Base-by-base conservation (phyloP, 2,113 vertebrate genomes). In the Progne subis region DNA sequence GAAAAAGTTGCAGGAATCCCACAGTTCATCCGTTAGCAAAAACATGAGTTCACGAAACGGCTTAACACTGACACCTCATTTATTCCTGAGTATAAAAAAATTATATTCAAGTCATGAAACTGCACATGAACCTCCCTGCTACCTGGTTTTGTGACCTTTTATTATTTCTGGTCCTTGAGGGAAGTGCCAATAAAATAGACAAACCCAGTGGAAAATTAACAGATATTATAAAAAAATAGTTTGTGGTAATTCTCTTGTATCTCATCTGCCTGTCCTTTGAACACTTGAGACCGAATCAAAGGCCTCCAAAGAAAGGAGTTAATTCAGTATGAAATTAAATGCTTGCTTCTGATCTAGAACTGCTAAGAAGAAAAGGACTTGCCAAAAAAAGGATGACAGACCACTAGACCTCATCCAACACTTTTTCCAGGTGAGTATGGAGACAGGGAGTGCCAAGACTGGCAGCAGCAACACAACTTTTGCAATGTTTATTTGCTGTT, bases 271-370 rank as follows among this genome's bases (percentile, higher is more conserved):
- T 63, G 77, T 67, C 46, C 88, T 91, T 72, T 39, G 75, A 57
- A 87, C 68, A 28, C 52, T 16, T 47, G 53, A 82, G 76, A 82
- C 43, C 61, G 67, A 94, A 76, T 57, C 65, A 88, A 75, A 78
- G 76, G 74, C 23, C 59, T n/a, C 50, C 57, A 75, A 65, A 91
- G 72, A 77, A 95, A 85, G n/a, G 44, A 93, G 8, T 59, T 88
- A 77, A 94, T 77, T 88, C 80, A 72, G 67, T 89, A 78, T 60
- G 61, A 92, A 95, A 92, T 92, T 67, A 95, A 93, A 64, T 56
- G 41, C 63, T 83, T 91, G 50, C n/a, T 94, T 69, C 53, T 89
- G 70, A 86, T 74, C 80, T 87, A 78, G 90, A 96, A 78, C 46
- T 67, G 46, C 47, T 92, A 53, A 85, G 85, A 44, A 65, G 52